Conservation (phyloP, 23 tunicate species). For the Styela plicata region DNA sequence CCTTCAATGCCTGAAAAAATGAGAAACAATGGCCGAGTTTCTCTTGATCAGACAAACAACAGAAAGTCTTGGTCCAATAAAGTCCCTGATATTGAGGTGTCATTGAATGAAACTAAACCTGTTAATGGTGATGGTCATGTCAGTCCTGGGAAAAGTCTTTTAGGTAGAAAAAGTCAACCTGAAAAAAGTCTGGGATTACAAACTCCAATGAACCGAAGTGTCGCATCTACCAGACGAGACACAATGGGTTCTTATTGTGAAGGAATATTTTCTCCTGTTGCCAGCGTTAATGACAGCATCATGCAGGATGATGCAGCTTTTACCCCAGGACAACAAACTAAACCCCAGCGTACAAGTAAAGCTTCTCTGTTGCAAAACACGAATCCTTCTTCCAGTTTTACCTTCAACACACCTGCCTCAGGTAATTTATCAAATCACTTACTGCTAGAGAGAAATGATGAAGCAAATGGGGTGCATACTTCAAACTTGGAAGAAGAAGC, state of each 20-base stretch:
- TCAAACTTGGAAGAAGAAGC: neutral
- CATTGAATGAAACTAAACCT: neutral
- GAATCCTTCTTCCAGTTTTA: too few species aligned
- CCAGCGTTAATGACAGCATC: slow-evolving; percentile 14
- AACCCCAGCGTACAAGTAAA: neutral
- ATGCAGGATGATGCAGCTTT: neutral
- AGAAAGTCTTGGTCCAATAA: slow-evolving; percentile 12
- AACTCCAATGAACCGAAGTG: slow-evolving; percentile 2
- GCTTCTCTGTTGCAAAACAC: neutral
- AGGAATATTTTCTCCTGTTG: slow-evolving; percentile 44
- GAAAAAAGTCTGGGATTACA: slow-evolving; percentile 2
- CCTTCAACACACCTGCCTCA: neutral
- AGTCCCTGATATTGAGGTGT: neutral
- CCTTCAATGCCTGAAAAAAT: neutral
- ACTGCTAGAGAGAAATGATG: neutral
- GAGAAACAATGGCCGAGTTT: neutral
- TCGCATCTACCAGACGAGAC: slow-evolving; percentile 18
- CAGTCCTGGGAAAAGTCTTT: neutral
- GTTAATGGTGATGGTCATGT: neutral
- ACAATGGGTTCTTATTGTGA: slow-evolving; percentile 58
- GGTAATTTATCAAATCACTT: neutral
- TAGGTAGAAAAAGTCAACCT: neutral
- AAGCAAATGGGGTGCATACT: neutral
- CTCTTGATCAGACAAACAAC: neutral
- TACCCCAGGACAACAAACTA: neutral